Evolutionary conservation across 2,888 invertebrate genomes (phyloP), one percentile per base, ranked within the genome.

Genomic region (Lasioglossum figueresi): DNA sequence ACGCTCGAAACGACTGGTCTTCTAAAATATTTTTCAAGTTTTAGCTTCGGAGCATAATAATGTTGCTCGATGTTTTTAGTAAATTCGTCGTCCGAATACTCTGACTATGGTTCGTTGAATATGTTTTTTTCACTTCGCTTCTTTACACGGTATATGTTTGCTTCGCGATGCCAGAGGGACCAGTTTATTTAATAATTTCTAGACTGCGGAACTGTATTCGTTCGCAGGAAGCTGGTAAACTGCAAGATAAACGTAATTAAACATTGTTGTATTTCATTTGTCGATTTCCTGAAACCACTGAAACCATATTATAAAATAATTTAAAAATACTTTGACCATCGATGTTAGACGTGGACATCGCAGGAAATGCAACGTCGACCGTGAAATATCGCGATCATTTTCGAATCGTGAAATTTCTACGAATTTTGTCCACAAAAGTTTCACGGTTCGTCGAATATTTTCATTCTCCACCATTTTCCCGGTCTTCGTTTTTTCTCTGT

Each of bases 391-490:
- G 31, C 71, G 27, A 27, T 43, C 43, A 10, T 23, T 27, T 40
- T 43, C 31, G 14, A 14, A n/a, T 37, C 2, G 63, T 16, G 56
- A 72, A 66, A 76, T 76, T 84, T 73, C 52, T 4, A 27, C 16
- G 68, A 79, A 73, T 48, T 63, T 45, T 27, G 1, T 23, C 16
- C 16, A 4, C 37, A 31, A 59, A 79, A 63, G 31, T 80, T 80
- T 76, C 52, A 48, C 76, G 43, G 31, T 10, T 79, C 68, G 45
- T 14, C 40, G 68, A 71, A 79, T 59, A n/a, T 70, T 59, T 79
- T 52, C 73, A 40, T 40, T 40, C 10, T n/a, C 19, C 10, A 10
- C 23, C 23, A 45, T 10, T 1, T 59, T 19, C 1, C n/a, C n/a
- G 14, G 31, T 37, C 16, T n/a, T 19, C 16, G 6, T 40, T 4